Evolutionary conservation across 2,888 invertebrate genomes (phyloP).

Genomic region (Oscheius sp.): DNA sequence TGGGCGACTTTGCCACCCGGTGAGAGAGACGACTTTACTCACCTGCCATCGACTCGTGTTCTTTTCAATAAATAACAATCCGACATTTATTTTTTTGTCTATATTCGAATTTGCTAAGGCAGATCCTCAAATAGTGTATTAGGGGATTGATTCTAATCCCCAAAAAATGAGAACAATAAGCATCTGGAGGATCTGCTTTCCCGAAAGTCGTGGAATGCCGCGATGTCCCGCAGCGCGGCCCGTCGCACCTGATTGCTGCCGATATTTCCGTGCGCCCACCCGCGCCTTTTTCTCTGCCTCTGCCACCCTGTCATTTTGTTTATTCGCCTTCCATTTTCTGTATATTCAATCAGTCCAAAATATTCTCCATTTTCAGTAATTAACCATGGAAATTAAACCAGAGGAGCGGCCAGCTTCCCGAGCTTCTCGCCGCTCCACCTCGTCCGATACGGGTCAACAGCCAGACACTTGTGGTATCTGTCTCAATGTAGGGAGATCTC

Average conservation of each 20-base stretch:
- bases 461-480: slow-evolving; percentile 20
- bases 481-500: background rate
- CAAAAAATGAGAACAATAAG: background rate
- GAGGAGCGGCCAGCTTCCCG: no score
- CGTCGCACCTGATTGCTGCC: background rate
- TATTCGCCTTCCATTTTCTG: background rate
- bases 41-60: background rate
- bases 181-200: no score
- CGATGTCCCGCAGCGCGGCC: no score
- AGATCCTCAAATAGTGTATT: no score
- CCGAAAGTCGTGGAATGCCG: no score
- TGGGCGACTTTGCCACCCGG: no score
- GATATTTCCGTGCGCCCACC: background rate
- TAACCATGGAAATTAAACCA: background rate
- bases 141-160: no score
- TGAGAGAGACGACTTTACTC: no score
- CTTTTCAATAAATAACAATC: background rate
- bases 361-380: background rate
- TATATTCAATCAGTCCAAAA: background rate
- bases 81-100: no score
- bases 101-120: no score
- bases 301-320: background rate
- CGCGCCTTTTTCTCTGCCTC: background rate
- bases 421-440: no score
- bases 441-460: no score